These are phyloP conservation scores for Lycia hirtaria DNA, from an alignment of 2,888 invertebrate species.

Conservation along the genomic window DNA sequence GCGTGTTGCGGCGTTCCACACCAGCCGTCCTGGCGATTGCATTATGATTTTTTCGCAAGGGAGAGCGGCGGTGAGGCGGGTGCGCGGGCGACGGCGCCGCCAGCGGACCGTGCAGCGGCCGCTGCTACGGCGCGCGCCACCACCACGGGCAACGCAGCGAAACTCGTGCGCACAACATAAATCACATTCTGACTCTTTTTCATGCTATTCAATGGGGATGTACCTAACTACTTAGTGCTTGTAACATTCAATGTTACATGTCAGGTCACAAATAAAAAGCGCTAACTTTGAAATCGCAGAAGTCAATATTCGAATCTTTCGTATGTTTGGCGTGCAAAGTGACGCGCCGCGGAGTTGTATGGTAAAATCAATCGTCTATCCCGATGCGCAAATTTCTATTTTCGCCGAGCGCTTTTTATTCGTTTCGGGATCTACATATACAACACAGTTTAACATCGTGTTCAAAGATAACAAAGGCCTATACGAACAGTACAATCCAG, in stretches of 20 bases:
- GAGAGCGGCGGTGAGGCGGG: conserved; percentile 74
- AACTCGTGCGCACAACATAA: conserved; percentile 58
- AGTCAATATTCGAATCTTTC: too few species aligned
- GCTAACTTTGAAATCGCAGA: too few species aligned
- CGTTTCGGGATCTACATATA: background rate
- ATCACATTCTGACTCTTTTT: conserved; percentile 48
- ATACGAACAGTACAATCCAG: background rate
- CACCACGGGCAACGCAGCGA: conserved; percentile 65
- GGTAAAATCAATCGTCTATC: too few species aligned
- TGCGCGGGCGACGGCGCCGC: conserved; percentile 63
- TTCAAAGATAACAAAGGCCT: background rate
- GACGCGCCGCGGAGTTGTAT: too few species aligned
- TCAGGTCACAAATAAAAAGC: too few species aligned
- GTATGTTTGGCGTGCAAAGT: too few species aligned
- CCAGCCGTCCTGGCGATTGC: conserved; percentile 84
- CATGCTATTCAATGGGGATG: conserved; percentile 51
- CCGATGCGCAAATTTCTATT: too few species aligned
- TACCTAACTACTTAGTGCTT: background rate
- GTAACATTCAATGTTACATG: background rate
- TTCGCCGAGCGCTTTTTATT: too few species aligned
- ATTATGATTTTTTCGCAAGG: conserved; percentile 85
- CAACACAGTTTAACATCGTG: background rate
- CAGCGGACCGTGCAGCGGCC: conserved; percentile 81
- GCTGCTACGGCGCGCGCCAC: conserved; percentile 60
- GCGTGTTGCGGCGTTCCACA: conserved; percentile 82